Evolutionary conservation across 2,797 vertebrate genomes (phyloP).

Genomic region (Bucorvus abyssinicus): DNA sequence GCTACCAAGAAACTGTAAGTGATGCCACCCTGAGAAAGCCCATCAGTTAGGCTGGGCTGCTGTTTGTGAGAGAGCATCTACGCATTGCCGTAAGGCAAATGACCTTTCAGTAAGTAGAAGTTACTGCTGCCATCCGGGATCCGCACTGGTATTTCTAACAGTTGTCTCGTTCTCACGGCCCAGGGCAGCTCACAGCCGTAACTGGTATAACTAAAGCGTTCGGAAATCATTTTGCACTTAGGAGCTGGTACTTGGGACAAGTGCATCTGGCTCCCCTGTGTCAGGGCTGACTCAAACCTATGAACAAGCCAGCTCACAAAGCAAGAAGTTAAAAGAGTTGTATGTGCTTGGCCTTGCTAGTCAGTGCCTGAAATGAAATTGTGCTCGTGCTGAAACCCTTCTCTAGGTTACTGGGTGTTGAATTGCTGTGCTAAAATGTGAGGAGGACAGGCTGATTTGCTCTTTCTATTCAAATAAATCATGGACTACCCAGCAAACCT

Average conservation of each 20-base stretch:
- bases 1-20: not conserved
- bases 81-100: not conserved
- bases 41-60: not conserved
- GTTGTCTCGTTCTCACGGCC: not conserved
- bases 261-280: not conserved
- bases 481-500: fast-evolving
- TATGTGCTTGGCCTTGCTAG: not conserved
- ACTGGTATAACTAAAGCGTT: not conserved
- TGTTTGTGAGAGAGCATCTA: not conserved
- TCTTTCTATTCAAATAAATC: not conserved
- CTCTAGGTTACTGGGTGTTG: not conserved
- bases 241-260: not conserved
- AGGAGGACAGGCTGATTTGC: not conserved
- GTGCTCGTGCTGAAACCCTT: not conserved
- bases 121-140: not conserved
- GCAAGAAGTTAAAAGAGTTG: not conserved
- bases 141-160: not conserved
- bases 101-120: conserved; percentile 12
- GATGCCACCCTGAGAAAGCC: not conserved
- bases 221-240: conserved; percentile 2
- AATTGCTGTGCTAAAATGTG: not conserved
- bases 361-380: not conserved
- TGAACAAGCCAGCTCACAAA: not conserved
- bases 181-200: not conserved
- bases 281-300: not conserved